Evolutionary conservation across 2,113 vertebrate genomes (phyloP).

Genomic region (Eptesicus fuscus): DNA sequence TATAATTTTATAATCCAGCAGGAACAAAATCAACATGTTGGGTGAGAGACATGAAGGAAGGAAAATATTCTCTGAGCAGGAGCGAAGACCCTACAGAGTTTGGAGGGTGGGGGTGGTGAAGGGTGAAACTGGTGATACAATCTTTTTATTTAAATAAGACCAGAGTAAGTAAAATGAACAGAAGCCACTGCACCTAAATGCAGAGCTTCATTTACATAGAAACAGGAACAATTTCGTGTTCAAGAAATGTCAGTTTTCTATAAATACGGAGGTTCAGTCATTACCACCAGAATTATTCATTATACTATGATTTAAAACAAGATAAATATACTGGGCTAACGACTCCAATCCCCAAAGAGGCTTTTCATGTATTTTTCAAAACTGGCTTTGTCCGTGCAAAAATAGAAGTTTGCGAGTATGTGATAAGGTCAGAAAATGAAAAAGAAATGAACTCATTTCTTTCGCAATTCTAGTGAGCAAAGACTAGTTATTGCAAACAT

Average conservation of each 20-base stretch:
- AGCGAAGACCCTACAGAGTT: background rate
- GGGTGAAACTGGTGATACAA: conserved; percentile 9
- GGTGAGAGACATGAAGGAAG: conserved; percentile 33
- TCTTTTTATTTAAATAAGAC: conserved; percentile 53
- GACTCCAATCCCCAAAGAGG: conserved; percentile 36
- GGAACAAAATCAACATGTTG: conserved; percentile 32
- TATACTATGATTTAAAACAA: conserved; percentile 68
- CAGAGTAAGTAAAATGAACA: conserved; percentile 73
- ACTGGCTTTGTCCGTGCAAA: conserved; percentile 32
- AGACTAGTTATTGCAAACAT: background rate
- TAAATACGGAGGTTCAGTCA: conserved; percentile 74
- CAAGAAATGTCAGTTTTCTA: conserved; percentile 77
- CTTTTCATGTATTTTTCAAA: conserved; percentile 56
- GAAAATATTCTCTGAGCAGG: background rate
- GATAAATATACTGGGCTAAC: conserved; percentile 49
- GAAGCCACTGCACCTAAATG: conserved; percentile 67
- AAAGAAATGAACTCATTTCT: background rate
- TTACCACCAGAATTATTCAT: conserved; percentile 73
- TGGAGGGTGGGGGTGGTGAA: background rate
- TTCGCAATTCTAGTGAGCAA: conserved; percentile 4
- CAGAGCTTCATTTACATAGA: conserved; percentile 65
- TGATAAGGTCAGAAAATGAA: conserved; percentile 16
- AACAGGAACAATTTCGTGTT: conserved; percentile 66
- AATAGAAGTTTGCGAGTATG: conserved; percentile 22
- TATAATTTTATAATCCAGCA: conserved; percentile 42